phyloP scores from a whole-genome alignment of 2,797 vertebrate species.

The Cuniculus paca region DNA sequence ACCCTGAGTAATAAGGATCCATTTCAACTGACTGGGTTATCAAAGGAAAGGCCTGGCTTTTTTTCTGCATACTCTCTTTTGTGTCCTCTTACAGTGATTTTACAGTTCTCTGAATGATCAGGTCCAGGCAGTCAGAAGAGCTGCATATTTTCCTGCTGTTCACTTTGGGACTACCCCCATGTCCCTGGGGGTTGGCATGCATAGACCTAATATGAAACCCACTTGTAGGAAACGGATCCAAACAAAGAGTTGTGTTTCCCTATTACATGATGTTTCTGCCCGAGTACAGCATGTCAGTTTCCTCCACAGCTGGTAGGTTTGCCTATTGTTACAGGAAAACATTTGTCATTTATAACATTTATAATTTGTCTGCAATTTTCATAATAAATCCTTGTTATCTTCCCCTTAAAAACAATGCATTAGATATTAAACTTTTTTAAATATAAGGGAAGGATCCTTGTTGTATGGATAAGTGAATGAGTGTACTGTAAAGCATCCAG shows the following conservation, averaged over 20 bases:
- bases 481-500: neutral
- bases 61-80: conserved; percentile 56
- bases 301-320: conserved; percentile 87
- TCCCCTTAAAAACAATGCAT: conserved; percentile 35
- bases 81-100: neutral
- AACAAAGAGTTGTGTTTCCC: conserved; percentile 89
- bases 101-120: conserved; percentile 68
- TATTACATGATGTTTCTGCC: conserved; percentile 87
- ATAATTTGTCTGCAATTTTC: conserved; percentile 70
- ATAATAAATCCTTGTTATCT: conserved; percentile 68
- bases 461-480: neutral
- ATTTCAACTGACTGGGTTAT: conserved; percentile 79
- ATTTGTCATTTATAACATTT: conserved; percentile 83
- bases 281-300: conserved; percentile 87
- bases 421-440: neutral
- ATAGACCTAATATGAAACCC: conserved; percentile 86
- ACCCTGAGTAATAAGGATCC: conserved; percentile 77
- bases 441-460: neutral
- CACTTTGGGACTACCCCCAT: conserved; percentile 83
- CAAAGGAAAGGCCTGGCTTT: conserved; percentile 83
- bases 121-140: conserved; percentile 84
- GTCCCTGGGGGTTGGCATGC: conserved; percentile 86
- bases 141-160: conserved; percentile 85
- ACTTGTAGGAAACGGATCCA: conserved; percentile 89
- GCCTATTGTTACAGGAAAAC: conserved; percentile 82